phyloP scores from a whole-genome alignment of 2,888 invertebrate genomes.

The Anthrax anthrax region DNA sequence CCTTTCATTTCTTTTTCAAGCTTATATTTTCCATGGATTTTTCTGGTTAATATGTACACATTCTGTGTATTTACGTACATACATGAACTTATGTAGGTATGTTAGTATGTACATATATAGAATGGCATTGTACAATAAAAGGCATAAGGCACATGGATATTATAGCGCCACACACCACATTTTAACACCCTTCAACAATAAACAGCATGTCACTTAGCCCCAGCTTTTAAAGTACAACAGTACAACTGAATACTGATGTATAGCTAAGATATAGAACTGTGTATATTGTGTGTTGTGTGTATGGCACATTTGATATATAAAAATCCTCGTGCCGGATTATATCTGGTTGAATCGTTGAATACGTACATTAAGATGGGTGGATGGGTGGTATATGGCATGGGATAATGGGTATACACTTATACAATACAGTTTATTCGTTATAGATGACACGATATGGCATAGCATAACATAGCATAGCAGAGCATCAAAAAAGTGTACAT shows the following conservation, averaged over 20 bases:
- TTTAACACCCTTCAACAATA: conserved; percentile 35
- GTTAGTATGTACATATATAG: neutral
- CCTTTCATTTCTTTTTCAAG: neutral
- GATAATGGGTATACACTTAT: conserved; percentile 2
- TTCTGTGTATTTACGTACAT: no score
- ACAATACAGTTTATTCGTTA: neutral
- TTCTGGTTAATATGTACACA: no score
- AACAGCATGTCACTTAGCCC: conserved; percentile 34
- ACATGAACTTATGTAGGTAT: neutral
- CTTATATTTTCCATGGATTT: no score
- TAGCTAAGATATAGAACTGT: conserved; percentile 1
- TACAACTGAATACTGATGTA: conserved; percentile 2
- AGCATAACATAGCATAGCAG: no score
- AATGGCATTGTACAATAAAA: no score
- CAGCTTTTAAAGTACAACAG: conserved; percentile 28
- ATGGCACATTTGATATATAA: conserved; percentile 1
- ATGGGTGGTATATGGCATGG: no score
- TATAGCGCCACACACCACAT: conserved; percentile 26
- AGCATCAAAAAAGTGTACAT: no score
- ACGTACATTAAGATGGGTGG: no score
- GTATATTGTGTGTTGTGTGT: conserved; percentile 2
- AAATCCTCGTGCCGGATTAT: conserved; percentile 20
- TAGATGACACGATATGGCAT: neutral
- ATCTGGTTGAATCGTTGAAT: conserved; percentile 8
- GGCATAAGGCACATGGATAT: conserved; percentile 10